Evolutionary conservation across 2,113 vertebrate genomes (phyloP), one percentile per base, ranked within the genome.

Genomic region (Calonectris borealis): DNA sequence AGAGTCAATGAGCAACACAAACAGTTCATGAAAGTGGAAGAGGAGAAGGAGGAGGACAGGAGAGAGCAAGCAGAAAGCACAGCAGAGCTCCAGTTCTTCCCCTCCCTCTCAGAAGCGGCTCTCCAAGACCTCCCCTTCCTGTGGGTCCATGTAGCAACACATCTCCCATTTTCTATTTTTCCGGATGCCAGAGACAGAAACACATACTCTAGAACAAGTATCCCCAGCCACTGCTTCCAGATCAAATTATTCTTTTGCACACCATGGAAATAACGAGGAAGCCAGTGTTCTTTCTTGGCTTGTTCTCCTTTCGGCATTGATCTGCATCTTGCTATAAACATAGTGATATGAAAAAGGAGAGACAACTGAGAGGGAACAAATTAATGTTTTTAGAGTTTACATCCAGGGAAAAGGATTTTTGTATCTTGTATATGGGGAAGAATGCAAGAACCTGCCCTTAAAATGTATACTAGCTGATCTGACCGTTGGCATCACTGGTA

Each of bases 181-280:
- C 68, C 9, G 3, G 55, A 13, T 42, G 14, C 62, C 86, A 70
- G 51, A 27, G 52, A 13, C 40, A 64, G 48, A 78, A 13, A 29
- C 24, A 10, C 10, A 13, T 0, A 1, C 14, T 21, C 44, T 42
- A 65, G 78, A 69, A 31, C 0, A 6, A 1, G 9, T 14, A 25
- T 11, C 78, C 48, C 17, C 51, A 38, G 1, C n/a, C 57, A 31
- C 64, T 70, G 38, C 81, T 44, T 9, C 57, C 72, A 32, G 13
- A 40, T 2, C 73, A 34, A 64, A 20, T 13, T 0, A 21, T 24
- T 8, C 69, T 3, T 44, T 13, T 15, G 22, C 40, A 17, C 57
- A 24, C 31, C 51, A 6, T 0, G 31, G 51, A 19, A 10, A 7
- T 9, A 21, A 68, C 0, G n/a, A 75, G 19, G 73, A 68, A 78